Base-by-base conservation (phyloP, 2,797 vertebrate genomes). In the Acanthiza pusilla region DNA sequence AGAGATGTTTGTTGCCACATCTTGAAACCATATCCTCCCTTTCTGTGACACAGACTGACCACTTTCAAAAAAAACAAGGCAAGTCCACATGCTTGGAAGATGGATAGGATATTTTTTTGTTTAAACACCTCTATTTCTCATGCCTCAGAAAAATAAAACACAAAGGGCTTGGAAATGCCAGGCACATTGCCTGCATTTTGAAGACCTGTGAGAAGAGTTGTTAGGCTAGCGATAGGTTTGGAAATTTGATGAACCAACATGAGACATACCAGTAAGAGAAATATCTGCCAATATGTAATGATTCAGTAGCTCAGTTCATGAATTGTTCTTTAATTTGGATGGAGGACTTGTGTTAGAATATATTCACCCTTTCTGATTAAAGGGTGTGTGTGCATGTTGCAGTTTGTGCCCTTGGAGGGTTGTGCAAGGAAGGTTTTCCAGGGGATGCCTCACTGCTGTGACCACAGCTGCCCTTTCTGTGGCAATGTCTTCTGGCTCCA, bases 11-110 rank as follows among this genome's bases (percentile, higher is more conserved):
- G 17, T 54, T 29, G 1, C 27, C 58, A 60, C 77, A 84, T 72
- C 76, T 78, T 94, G 88, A 93, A 95, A 65, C 34, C 14, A 55
- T 94, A 68, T 90, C 18, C 55, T 76, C 36, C 34, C 60, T 70
- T 70, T 88, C 74, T 6, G 1, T 73, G 51, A 89, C 36, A 60
- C 27, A 53, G 20, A 70, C 55, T 63, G 74, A 48, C 47, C 8
- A 4, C 22, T 88, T 89, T 30, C 0, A 4, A 60, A 73, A 48
- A 40, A 40, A 78, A 3, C 1, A 1, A 42, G 30, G 26, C 6
- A 58, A 60, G 5, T 25, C 29, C n/a, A 15, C 15, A 15, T 70
- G 40, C 27, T 71, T 82, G 29, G 26, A 81, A 65, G 34, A 43
- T 54, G 58, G 50, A 16, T 78, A 53, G 11, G 60, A 3, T 40